A percentile compares a stretch with the other conserved stretches of the same genome.
phyloP scores from a whole-genome alignment of 2,113 vertebrate genomes.

The Cercopithecus mona region DNA sequence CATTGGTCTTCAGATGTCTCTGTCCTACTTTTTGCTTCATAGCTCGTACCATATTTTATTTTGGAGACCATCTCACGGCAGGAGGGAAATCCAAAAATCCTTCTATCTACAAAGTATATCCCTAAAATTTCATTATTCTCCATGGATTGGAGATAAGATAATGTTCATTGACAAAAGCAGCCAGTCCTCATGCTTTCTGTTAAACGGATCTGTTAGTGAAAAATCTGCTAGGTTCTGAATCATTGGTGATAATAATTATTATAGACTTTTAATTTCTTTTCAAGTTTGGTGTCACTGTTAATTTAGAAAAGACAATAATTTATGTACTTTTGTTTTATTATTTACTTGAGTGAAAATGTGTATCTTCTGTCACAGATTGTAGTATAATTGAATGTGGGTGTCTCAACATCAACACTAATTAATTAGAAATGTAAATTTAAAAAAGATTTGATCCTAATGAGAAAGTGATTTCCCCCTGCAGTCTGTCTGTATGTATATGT shows the following conservation, averaged over 20 bases:
- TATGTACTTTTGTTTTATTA: constrained; percentile 71
- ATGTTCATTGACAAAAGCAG: background rate
- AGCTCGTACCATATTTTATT: background rate
- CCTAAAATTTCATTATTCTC: background rate
- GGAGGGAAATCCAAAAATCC: background rate
- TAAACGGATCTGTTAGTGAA: background rate
- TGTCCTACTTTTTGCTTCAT: background rate
- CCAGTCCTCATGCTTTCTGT: background rate
- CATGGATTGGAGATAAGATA: background rate
- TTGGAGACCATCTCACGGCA: rapidly evolving
- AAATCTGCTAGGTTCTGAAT: background rate
- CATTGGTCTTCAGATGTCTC: background rate
- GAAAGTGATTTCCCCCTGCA: background rate
- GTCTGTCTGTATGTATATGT: background rate
- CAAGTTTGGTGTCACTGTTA: constrained; percentile 65
- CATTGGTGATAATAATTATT: background rate
- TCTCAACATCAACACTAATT: constrained; percentile 78
- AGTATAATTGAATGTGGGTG: constrained; percentile 60
- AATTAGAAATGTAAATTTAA: constrained; percentile 82
- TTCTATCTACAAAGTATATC: background rate
- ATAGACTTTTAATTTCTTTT: background rate
- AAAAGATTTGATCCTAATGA: constrained; percentile 79
- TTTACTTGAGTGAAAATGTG: constrained; percentile 75
- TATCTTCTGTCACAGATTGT: constrained; percentile 61
- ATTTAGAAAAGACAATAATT: constrained; percentile 62